phyloP scores from a whole-genome alignment of 2,888 invertebrate species.

The Papilio demoleus region DNA sequence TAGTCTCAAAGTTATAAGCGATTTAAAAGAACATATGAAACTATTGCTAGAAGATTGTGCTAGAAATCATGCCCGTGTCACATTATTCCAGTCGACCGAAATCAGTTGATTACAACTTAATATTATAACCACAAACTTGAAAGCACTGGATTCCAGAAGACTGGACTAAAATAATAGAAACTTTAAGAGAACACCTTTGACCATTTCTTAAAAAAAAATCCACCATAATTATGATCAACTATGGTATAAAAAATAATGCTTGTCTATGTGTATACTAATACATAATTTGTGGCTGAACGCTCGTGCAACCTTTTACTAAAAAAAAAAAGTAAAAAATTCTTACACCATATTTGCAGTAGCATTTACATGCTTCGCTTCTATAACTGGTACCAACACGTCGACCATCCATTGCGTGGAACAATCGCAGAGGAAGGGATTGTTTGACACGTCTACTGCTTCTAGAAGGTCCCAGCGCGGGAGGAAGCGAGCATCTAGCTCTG shows the following conservation, averaged over 20 bases:
- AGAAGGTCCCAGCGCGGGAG: slow-evolving; percentile 88
- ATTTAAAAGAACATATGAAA: no score
- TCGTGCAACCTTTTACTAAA: not conserved
- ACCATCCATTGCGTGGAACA: slow-evolving; percentile 91
- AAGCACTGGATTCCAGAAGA: no score
- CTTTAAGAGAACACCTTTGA: no score
- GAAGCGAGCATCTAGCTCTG: slow-evolving; percentile 85
- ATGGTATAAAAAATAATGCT: no score
- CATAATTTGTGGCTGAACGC: not conserved
- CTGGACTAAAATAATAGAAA: no score
- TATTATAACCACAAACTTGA: no score
- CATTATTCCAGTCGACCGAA: no score
- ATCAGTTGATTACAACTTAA: no score
- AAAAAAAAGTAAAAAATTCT: slow-evolving; percentile 46
- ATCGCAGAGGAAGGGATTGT: slow-evolving; percentile 91
- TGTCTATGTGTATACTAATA: not conserved
- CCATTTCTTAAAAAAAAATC: no score
- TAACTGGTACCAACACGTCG: slow-evolving; percentile 83
- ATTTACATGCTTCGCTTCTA: slow-evolving; percentile 71
- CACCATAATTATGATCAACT: no score
- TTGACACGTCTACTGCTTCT: slow-evolving; percentile 85
- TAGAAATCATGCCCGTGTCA: no score
- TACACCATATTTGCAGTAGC: slow-evolving; percentile 77
- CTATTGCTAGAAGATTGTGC: not conserved
- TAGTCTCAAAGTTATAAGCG: no score